Evolutionary conservation across 1,140 invertebrate genomes (phyloP), one percentile per base, ranked within the genome.

Genomic region (Drosophila navojoa): DNA sequence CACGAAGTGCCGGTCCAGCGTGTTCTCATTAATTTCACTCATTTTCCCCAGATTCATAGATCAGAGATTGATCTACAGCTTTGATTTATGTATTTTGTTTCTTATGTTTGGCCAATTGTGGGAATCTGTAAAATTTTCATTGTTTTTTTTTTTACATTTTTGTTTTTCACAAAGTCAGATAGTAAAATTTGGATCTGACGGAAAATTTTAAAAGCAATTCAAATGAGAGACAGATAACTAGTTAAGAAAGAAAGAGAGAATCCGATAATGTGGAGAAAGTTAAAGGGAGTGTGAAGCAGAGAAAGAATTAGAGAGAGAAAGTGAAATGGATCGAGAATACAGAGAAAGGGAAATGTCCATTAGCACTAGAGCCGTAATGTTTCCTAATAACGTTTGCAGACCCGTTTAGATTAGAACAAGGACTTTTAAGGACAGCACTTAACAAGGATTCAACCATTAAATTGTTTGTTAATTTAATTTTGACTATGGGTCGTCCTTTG

Each of bases 1-100:
- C 22, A 47, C 16, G 9, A 79, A 87, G 47, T 87, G 82, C 0
- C 54, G 54, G 42, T 86, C 82, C 49, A 87, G 50, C 1, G 52
- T 44, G 16, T 16, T 38, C 13, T 87, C 82, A 9, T 35, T 75
- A 2, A 75, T 16, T 6, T 75, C 52, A 55, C 16, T 42, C 81
- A 85, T 85, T 16, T 13, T 50, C 22, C 35, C 35, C 2, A 6
- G 4, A 40, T 40, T 40, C 22, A n/a, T 45, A 15, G 19, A 40
- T 57, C 13, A 9, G 5, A 19, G 42, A 27, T 13, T n/a, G 11
- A 57, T 57, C 25, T 59, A 44, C 15, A 32, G 15, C 15, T 47
- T 47, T 19, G 9, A 9, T 32, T 5, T 9, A 1, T 32, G 6
- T 32, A 10, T 32, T 47, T 32, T 19, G 9, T 13, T 38, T 38